phyloP scores from a whole-genome alignment of 2,113 vertebrate species.

The Megaptera novaeangliae region DNA sequence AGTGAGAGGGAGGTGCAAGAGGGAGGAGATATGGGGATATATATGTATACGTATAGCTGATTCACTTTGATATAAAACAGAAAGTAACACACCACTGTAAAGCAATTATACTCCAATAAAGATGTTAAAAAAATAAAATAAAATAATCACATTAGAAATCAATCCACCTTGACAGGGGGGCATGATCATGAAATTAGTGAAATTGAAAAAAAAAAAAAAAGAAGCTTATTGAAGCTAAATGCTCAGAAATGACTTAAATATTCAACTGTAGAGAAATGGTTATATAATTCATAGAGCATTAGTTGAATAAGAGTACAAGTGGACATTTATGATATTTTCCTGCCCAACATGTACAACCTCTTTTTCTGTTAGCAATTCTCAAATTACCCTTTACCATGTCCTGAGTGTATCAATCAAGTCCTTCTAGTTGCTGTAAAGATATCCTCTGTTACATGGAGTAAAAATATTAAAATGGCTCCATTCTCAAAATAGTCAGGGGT shows the following conservation, averaged over 20 bases:
- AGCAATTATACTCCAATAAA: too few species aligned
- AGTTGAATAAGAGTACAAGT: not conserved
- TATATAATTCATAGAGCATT: not conserved
- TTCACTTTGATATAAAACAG: too few species aligned
- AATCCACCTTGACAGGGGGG: too few species aligned
- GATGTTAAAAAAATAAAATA: too few species aligned
- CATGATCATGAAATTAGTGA: too few species aligned
- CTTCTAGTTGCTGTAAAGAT: not conserved
- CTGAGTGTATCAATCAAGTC: not conserved
- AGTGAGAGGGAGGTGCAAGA: too few species aligned
- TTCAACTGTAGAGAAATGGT: not conserved
- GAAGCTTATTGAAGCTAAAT: not conserved
- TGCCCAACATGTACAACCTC: not conserved
- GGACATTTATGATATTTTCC: not conserved
- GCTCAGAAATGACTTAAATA: not conserved
- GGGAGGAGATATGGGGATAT: too few species aligned
- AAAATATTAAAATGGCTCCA: not conserved
- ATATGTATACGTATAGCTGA: too few species aligned
- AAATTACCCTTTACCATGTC: not conserved
- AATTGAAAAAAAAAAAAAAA: too few species aligned
- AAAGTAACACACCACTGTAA: too few species aligned
- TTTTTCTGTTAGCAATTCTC: not conserved
- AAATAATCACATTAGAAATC: too few species aligned
- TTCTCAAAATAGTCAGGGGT: not conserved
- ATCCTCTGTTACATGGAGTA: not conserved